Base-by-base conservation (phyloP, 2,888 invertebrate species). In the Cheilosia grossa region DNA sequence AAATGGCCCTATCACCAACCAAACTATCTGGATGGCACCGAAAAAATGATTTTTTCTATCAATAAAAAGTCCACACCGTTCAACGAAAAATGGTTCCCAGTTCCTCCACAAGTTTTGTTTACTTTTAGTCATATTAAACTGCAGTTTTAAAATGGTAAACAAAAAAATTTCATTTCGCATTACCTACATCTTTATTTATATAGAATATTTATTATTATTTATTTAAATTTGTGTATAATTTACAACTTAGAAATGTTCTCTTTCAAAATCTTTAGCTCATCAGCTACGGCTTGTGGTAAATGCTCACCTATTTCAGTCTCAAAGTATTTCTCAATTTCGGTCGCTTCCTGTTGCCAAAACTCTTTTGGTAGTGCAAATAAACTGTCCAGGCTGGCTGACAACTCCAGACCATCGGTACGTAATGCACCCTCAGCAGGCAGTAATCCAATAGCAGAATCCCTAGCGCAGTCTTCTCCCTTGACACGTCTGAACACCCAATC, bases 401-500 rank as follows among this genome's bases (percentile, higher is more conserved):
- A 93, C 9, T 93, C 92, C 2, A 99, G 92, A 5, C 96, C 96
- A 0, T 95, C 92, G 2, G 96, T 91, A 90, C 96, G 95, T 4
- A 99, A 91, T 0, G 95, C 93, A 7, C 93, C 94, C 2, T 92
- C 91, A 13, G 92, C 91, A 0, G 96, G 96, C 27, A 96, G 89
- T 15, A 93, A 92, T 0, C 96, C 96, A 70, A 99, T 96, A 0
- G 98, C 94, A 0, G 97, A 96, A 69, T 96, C 94, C 24, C 92
- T 90, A 77, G 94, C 95, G 88, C 95, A 95, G 2, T 95, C 93
- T 89, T 96, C 95, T 10, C 94, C 94, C 87, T 98, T 96, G 80
- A 98, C 94, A 73, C 99, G 94, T 54, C 96, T 94, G 74, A 98
- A 94, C 87, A 98, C 94, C 99, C 99, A 99, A 90, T 99, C 99